phyloP scores from a whole-genome alignment of 1,140 invertebrate genomes.

The Drosophila busckii region DNA sequence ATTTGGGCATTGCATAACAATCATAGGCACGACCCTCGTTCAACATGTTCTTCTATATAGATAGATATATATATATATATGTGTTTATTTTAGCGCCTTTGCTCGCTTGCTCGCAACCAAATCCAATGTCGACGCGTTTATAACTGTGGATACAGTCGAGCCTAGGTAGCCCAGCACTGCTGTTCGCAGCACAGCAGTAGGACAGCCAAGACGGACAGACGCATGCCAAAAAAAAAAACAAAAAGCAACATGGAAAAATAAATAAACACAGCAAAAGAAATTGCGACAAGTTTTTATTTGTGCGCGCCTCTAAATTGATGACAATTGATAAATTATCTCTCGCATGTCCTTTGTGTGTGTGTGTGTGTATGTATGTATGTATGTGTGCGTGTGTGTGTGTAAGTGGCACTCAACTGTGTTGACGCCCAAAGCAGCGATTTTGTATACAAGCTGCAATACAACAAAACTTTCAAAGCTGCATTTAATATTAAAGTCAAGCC shows the following conservation, averaged over 20 bases:
- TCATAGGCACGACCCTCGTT: conserved; percentile 35
- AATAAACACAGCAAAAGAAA: conserved; percentile 42
- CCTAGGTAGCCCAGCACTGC: too few relatives aligned
- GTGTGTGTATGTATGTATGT: not conserved
- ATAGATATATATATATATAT: too few relatives aligned
- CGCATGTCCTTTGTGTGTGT: conserved; percentile 1
- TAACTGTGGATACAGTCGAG: too few relatives aligned
- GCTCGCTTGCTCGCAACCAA: conserved; percentile 6
- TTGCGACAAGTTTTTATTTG: conserved; percentile 40
- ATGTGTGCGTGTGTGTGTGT: conserved; percentile 11
- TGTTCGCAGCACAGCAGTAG: conserved; percentile 21
- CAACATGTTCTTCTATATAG: conserved; percentile 14
- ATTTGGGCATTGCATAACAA: conserved; percentile 66
- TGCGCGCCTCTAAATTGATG: conserved; percentile 61
- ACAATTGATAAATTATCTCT: conserved; percentile 74
- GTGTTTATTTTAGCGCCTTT: conserved; percentile 3
- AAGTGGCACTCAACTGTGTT: too few relatives aligned
- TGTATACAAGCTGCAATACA: too few relatives aligned
- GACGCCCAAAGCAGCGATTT: too few relatives aligned
- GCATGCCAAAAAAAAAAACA: conserved; percentile 33
- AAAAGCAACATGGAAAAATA: conserved; percentile 8
- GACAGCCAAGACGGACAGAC: conserved; percentile 28
- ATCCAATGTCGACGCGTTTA: conserved; percentile 45
- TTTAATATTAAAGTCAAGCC: too few relatives aligned
- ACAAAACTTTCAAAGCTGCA: too few relatives aligned